Percentiles rank a stretch among this genome's conserved stretches.
Conservation (phyloP, 1,140 invertebrate species). For the Uloborus diversus region DNA sequence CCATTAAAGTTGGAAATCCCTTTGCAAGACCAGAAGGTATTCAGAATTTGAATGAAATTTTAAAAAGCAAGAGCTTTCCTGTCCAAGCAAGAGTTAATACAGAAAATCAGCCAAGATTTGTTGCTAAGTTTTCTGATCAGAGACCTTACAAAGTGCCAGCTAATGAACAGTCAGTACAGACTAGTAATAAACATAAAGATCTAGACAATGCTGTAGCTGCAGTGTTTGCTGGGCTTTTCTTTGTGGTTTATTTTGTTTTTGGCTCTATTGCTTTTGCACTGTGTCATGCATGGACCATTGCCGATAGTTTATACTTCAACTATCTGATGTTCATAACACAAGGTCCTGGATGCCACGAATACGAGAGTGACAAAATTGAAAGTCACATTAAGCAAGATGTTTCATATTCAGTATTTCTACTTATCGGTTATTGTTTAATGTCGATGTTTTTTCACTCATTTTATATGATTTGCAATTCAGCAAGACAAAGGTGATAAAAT, state of each 20-base stretch:
- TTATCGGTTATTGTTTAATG: conserved; percentile 21
- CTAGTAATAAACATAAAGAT: neutral
- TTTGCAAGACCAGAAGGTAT: neutral
- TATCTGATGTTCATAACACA: conserved; percentile 20
- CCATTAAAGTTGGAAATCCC: neutral
- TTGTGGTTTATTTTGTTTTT: conserved; percentile 30
- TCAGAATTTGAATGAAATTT: no score
- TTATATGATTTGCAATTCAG: conserved; percentile 4
- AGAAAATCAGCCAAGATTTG: neutral
- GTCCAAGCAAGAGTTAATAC: neutral
- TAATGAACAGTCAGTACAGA: neutral
- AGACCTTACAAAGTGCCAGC: neutral
- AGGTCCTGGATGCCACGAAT: conserved; percentile 10
- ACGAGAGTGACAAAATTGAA: neutral
- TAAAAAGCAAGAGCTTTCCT: neutral
- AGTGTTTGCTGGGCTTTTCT: conserved; percentile 26
- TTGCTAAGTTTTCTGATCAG: neutral
- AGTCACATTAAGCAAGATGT: neutral
- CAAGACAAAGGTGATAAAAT: no score
- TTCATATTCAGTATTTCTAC: neutral
- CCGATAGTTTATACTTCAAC: conserved; percentile 33
- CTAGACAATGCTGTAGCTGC: neutral
- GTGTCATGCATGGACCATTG: neutral
- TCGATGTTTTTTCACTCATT: conserved; percentile 34
- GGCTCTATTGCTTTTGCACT: conserved; percentile 1